Base-by-base conservation (phyloP, 2,888 invertebrate genomes). In the Xiphydria camelus region DNA sequence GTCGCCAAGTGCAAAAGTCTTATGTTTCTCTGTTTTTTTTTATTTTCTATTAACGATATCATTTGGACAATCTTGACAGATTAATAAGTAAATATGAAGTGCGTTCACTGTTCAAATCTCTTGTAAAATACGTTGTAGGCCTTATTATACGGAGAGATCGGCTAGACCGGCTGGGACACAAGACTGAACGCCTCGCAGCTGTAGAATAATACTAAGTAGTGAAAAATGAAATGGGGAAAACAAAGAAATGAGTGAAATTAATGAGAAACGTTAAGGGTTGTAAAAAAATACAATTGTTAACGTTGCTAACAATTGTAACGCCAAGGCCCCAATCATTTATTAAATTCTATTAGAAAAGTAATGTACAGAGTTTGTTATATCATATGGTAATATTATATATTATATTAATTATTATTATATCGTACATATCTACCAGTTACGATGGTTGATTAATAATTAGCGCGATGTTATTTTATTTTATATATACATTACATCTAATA, bases 401-500 rank as follows among this genome's bases (percentile, higher is more conserved):
- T 49, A 59, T 60, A 46, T 47, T 47, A 38, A 47, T 55, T 57
- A 59, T 59, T 59, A 55, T 57, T n/a, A 62, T 52, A 62, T 62
- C 65, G 67, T 61, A 70, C 62, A 66, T 61, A 69, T 71, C 67
- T 64, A 60, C 53, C 55, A 56, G 59, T 47, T 54, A 56, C 47
- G 54, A 62, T 51, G 57, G 51, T 66, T 57, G 54, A 62, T 55
- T 57, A 62, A 61, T 62, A 55, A 53, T 59, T 62, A 66, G 60
- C 60, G n/a, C n/a, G 57, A 65, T 55, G 64, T 68, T 59, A 63
- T 64, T 66, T 66, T 68, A 64, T 66, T 68, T 65, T 70, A 66
- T 70, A n/a, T n/a, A 66, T 59, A 61, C 55, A 61, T 52, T 51
- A 55, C 47, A 45, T 34, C 41, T 47, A 23, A 44, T 53, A 54